Evolutionary conservation across 2,888 invertebrate genomes (phyloP).

Genomic region (Acanthosepion pharaonis): DNA sequence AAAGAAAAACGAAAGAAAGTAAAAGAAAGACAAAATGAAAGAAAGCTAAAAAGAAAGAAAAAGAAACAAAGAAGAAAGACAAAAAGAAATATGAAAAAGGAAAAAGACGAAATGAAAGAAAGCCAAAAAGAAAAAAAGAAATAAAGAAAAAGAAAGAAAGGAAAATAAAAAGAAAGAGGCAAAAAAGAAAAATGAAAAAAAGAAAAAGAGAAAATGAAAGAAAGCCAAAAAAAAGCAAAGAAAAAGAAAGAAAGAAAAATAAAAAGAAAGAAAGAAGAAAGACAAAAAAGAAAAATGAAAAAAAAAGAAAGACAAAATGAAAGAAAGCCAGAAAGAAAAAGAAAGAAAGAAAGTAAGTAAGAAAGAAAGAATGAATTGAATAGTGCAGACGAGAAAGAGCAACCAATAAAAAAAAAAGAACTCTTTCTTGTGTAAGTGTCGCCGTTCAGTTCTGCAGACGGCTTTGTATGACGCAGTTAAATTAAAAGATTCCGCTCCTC

Average conservation of each 20-base stretch:
- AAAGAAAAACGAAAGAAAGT: not conserved
- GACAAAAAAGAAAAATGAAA: not conserved
- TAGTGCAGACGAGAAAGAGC: not conserved
- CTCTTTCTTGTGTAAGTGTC: not conserved
- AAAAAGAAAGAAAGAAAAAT: not conserved
- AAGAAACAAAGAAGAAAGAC: not conserved
- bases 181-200: not conserved
- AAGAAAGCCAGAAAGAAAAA: not conserved
- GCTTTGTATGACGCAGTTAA: not conserved
- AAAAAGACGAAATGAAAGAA: not conserved
- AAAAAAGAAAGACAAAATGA: not conserved
- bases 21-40: not conserved
- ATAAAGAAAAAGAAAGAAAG: not conserved
- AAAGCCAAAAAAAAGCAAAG: not conserved
- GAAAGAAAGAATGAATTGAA: not conserved
- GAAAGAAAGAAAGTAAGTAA: not conserved
- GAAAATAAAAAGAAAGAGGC: rapidly evolving
- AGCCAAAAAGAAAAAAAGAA: not conserved
- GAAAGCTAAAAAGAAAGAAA: not conserved
- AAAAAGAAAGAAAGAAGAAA: not conserved
- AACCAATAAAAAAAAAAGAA: not conserved
- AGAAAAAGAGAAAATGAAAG: not conserved
- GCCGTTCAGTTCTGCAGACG: not conserved
- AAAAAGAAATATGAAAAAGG: not conserved
- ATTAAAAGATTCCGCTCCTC: not conserved